Evolutionary conservation across 1,140 invertebrate genomes (phyloP).

Genomic region (Platyscapa corneri): DNA sequence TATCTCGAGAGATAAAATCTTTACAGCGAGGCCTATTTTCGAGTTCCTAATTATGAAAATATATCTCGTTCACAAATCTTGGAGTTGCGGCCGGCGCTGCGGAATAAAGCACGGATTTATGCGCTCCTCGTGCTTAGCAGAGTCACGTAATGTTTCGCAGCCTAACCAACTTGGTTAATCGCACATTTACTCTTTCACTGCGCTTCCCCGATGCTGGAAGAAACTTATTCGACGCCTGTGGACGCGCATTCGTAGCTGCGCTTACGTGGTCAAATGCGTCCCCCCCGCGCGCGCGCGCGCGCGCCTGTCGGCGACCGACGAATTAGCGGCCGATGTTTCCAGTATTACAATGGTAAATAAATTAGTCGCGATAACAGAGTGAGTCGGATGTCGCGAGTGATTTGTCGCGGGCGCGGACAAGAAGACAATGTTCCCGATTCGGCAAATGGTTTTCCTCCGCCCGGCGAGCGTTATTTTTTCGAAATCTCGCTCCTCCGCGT

Average conservation of each 20-base stretch:
- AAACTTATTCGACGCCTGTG: too few relatives aligned
- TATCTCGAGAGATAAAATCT: not conserved
- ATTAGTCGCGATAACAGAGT: too few relatives aligned
- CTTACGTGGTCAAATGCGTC: too few relatives aligned
- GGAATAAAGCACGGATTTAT: constrained; percentile 34
- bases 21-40: not conserved
- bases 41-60: constrained; percentile 13
- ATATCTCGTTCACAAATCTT: constrained; percentile 7
- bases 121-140: not conserved
- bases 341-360: too few relatives aligned
- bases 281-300: too few relatives aligned
- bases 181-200: not conserved
- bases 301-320: too few relatives aligned
- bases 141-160: not conserved
- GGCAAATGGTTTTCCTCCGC: too few relatives aligned
- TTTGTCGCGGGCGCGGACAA: too few relatives aligned
- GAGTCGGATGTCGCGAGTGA: too few relatives aligned
- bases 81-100: too few relatives aligned
- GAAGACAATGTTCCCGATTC: too few relatives aligned
- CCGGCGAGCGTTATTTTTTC: not conserved
- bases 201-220: not conserved
- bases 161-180: constrained; percentile 5
- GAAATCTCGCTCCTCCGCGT: not conserved
- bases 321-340: too few relatives aligned
- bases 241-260: not conserved